A percentile compares a stretch with the other conserved stretches of the same genome.
Conservation (phyloP, 2,888 invertebrate genomes). For the Balanococcus diminutus region DNA sequence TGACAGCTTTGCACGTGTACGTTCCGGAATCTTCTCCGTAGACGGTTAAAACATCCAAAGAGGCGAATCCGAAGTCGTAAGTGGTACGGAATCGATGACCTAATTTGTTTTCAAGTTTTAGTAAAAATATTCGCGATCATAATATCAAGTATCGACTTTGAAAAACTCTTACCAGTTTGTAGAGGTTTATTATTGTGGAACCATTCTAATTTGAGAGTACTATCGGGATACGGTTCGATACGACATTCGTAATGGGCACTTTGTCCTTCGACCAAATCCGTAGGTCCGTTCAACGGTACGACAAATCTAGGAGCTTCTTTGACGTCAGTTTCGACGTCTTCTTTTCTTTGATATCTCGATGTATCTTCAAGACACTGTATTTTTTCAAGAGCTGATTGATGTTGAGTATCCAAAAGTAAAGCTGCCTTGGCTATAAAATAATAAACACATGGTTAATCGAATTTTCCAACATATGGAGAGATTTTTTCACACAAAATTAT, state of each 20-base stretch:
- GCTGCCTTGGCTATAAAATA: constrained; percentile 77
- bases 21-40: constrained; percentile 94
- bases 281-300: constrained; percentile 83
- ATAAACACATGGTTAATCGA: constrained; percentile 57
- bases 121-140: too few relatives aligned
- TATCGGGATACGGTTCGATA: constrained; percentile 90
- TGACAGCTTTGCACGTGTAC: constrained; percentile 86
- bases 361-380: constrained; percentile 84
- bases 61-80: constrained; percentile 96
- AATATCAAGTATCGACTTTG: neutral
- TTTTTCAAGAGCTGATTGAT: constrained; percentile 86
- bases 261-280: constrained; percentile 83
- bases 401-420: constrained; percentile 84
- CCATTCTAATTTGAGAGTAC: constrained; percentile 89
- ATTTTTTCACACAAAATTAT: neutral
- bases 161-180: constrained; percentile 69
- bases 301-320: constrained; percentile 85
- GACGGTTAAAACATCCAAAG: constrained; percentile 91
- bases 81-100: constrained; percentile 91
- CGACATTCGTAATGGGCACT: constrained; percentile 92
- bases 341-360: constrained; percentile 77
- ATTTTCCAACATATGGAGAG: neutral
- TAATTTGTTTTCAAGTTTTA: constrained; percentile 57
- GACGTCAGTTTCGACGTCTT: constrained; percentile 76
- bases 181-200: constrained; percentile 90